A percentile compares a stretch with the other conserved stretches of the same genome.
Conservation (phyloP, 2,113 vertebrate genomes). For the Eulemur rufifrons region DNA sequence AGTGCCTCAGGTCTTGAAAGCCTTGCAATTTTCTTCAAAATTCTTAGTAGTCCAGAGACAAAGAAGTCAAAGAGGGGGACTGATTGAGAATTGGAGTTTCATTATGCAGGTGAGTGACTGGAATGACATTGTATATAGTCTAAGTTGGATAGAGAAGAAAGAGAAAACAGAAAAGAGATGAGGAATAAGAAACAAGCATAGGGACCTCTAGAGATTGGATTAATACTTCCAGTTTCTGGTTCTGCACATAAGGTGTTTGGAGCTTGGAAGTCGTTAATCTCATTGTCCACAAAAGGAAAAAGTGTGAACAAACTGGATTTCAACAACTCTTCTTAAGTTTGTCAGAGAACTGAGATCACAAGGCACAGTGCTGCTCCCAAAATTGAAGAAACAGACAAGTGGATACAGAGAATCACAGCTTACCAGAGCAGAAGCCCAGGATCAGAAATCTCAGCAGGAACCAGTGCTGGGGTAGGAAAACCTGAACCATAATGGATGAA, state of each 20-base stretch:
- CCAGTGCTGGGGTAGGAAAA: rapidly evolving
- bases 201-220: background rate
- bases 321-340: background rate
- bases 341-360: background rate
- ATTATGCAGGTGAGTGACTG: background rate
- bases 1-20: background rate
- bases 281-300: background rate
- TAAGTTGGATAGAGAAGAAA: background rate
- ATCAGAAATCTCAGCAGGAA: background rate
- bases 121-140: background rate
- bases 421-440: background rate
- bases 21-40: background rate
- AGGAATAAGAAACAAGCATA: background rate
- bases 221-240: background rate
- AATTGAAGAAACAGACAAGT: background rate
- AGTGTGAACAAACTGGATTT: background rate
- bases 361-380: rapidly evolving
- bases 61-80: background rate
- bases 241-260: rapidly evolving
- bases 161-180: background rate
- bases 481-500: background rate
- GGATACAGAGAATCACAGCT: background rate
- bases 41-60: background rate
- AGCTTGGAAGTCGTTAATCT: too few relatives aligned
- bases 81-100: background rate